Evolutionary conservation across 2,797 vertebrate species (phyloP), one percentile per base, ranked within the genome.

Genomic region (Coregonus ussuriensis): DNA sequence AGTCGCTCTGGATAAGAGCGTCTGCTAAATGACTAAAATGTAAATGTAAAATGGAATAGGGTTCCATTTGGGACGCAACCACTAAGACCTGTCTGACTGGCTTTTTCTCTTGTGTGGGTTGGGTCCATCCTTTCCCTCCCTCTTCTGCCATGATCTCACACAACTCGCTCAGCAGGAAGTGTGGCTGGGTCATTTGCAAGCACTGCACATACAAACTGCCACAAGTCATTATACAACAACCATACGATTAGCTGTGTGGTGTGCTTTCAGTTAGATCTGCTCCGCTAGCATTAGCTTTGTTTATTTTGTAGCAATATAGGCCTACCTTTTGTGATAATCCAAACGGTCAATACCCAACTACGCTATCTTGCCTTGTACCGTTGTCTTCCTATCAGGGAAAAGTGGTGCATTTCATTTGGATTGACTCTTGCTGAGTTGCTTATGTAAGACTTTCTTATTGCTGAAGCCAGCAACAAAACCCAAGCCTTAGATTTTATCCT

Each of bases 161-260:
- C 72, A 88, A 89, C 91, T 70, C 21, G 90, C 88, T 85, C 4
- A 69, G 52, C 83, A 81, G 81, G 89, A 89, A 78, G 75, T 83
- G 54, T 71, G 59, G 25, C 59, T 25, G 35, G 77, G 69, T 84
- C 79, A 80, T 75, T 76, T 21, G 75, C 54, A 53, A 41, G 51
- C 51, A 53, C 70, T 47, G 51, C 25, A 65, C 29, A 47, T 3
- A 3, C 69, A 72, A 15, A 5, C 33, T 47, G 52, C 16, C 21
- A 21, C 76, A 77, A 75, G 80, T 65, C 51, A 71, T 15, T 62
- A 13, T 21, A 15, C n/a, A 63, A 11, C 25, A 59, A 6, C 25
- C 56, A 72, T 78, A 3, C 75, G 31, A 41, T n/a, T n/a, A 11
- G 18, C 21, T 21, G 21, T n/a, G n/a, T 68, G 65, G 15, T 6